Evolutionary conservation across 2,888 invertebrate species (phyloP).

Genomic region (Petrophora chlorosata): DNA sequence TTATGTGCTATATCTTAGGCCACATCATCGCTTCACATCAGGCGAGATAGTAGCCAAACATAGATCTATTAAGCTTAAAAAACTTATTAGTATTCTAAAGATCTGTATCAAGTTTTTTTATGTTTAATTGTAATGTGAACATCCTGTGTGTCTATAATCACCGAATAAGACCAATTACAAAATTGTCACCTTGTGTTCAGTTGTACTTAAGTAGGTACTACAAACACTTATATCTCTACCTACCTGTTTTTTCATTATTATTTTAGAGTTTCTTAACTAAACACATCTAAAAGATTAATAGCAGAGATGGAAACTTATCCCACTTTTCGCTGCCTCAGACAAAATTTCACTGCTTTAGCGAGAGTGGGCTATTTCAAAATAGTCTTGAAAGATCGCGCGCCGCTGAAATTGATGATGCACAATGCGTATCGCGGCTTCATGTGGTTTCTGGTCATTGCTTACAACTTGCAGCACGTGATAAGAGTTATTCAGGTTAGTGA

Average conservation of each 20-base stretch:
- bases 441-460: slow-evolving; percentile 51
- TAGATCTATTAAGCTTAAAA: no score
- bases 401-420: slow-evolving; percentile 45
- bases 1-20: no score
- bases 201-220: neutral
- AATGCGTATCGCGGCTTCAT: slow-evolving; percentile 47
- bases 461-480: slow-evolving; percentile 67
- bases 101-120: no score
- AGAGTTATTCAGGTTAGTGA: slow-evolving; percentile 58
- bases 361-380: slow-evolving; percentile 63
- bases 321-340: slow-evolving; percentile 53
- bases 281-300: neutral
- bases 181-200: neutral
- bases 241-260: slow-evolving; percentile 4
- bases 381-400: slow-evolving; percentile 45
- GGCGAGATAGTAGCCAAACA: no score
- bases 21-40: no score
- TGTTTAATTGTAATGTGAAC: no score
- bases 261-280: neutral
- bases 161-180: neutral
- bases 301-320: slow-evolving; percentile 23
- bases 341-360: slow-evolving; percentile 63
- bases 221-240: neutral
- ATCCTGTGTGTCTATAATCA: no score
- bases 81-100: no score